A percentile compares a stretch with the other conserved stretches of the same genome.
phyloP scores from a whole-genome alignment of 2,797 vertebrate genomes.

The Pseudochirops corinnae region DNA sequence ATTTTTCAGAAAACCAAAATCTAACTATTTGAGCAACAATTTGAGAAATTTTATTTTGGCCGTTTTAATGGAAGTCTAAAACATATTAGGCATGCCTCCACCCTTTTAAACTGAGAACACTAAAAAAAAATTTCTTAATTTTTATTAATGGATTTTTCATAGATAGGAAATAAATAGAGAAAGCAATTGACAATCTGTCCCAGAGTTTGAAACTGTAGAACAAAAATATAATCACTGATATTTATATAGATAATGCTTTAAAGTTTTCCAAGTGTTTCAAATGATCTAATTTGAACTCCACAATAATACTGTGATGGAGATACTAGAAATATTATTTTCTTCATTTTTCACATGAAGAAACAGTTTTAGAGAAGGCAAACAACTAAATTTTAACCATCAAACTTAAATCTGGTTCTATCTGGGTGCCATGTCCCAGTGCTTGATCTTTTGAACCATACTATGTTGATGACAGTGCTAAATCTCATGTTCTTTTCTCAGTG shows the following conservation, averaged over 20 bases:
- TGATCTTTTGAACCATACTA: not conserved
- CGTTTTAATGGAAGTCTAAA: constrained; percentile 49
- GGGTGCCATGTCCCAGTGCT: not conserved
- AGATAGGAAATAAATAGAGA: too few relatives aligned
- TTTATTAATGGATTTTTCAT: too few relatives aligned
- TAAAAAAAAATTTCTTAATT: too few relatives aligned
- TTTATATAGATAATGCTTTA: too few relatives aligned
- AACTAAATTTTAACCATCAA: not conserved
- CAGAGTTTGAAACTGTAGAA: too few relatives aligned
- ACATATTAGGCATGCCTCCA: constrained; percentile 23
- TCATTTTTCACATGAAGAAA: not conserved
- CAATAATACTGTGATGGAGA: too few relatives aligned
- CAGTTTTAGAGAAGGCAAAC: not conserved
- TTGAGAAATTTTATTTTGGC: constrained; percentile 51
- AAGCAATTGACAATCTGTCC: too few relatives aligned
- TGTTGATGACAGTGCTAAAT: not conserved
- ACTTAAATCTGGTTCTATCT: not conserved
- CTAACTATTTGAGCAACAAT: constrained; percentile 25
- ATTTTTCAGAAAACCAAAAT: constrained; percentile 34
- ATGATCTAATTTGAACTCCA: too few relatives aligned
- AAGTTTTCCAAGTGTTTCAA: too few relatives aligned
- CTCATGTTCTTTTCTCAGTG: not conserved
- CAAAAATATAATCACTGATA: too few relatives aligned
- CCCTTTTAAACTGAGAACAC: constrained; percentile 36
- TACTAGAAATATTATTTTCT: too few relatives aligned